Percentiles rank a stretch among this genome's conserved stretches.
Conservation (phyloP, 2,888 invertebrate genomes). For the Dysmachus trigonus region DNA sequence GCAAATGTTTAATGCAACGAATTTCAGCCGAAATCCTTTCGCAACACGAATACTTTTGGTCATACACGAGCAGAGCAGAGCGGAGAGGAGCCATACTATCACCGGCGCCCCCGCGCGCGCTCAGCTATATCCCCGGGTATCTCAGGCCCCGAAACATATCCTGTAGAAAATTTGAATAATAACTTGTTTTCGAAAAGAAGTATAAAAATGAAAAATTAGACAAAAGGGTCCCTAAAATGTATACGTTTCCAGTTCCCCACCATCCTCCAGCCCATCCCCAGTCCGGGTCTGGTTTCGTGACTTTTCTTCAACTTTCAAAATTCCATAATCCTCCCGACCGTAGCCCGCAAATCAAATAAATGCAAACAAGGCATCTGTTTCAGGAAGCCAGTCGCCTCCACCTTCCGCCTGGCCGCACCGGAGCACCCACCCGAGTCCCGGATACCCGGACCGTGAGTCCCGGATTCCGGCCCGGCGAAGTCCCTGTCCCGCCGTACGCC, state of each 20-base stretch:
- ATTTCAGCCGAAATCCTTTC: neutral
- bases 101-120: too few species aligned
- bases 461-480: neutral
- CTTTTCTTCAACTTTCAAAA: slow-evolving; percentile 34
- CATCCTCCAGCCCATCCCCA: neutral
- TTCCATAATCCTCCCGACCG: slow-evolving; percentile 21
- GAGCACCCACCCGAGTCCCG: too few species aligned
- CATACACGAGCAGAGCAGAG: neutral
- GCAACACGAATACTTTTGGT: neutral
- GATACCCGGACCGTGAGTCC: too few species aligned
- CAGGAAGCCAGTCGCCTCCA: neutral
- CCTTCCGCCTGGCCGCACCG: neutral
- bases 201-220: slow-evolving; percentile 35
- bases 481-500: neutral
- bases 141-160: neutral
- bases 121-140: neutral
- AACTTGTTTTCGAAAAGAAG: slow-evolving; percentile 10
- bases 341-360: slow-evolving; percentile 41
- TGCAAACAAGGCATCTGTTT: slow-evolving; percentile 42
- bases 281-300: neutral
- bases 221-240: slow-evolving; percentile 19
- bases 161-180: slow-evolving; percentile 23
- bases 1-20: neutral
- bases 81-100: neutral
- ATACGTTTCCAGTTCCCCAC: neutral